Evolutionary conservation across 2,888 invertebrate species (phyloP), one percentile per base, ranked within the genome.

Genomic region (Eulithis testata): DNA sequence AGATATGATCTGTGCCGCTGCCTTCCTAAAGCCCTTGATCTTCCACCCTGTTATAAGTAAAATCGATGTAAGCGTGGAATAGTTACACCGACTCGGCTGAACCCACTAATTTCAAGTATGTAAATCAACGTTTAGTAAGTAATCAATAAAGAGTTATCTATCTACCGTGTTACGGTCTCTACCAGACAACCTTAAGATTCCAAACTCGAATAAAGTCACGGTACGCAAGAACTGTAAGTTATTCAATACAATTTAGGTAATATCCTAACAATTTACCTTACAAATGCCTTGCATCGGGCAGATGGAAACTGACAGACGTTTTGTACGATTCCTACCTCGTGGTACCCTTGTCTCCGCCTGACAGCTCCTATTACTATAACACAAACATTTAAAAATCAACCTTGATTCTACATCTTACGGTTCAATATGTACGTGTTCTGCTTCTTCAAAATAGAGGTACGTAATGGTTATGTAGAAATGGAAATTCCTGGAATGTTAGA

Each of bases 311-410:
- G 49, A 58, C 40, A 49, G 40, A 50, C 40, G 40, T 44, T 37
- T 40, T 50, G 21, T 36, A 36, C 37, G 14, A 37, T 53, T 53
- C 53, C 40, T 51, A 47, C 60, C 36, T 45, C n/a, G n/a, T 31
- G 12, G 36, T 52, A 54, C 60, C 52, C 60, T 50, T 45, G 60
- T 54, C 60, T 60, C 47, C 4, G 5, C 4, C 47, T 54, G 54
- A 61, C 60, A 61, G 54, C 8, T 21, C 21, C 45, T 49, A 54
- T 60, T 54, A 40, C 47, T 50, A 40, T 49, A 6, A 47, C 27
- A 43, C 9, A 8, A 9, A 5, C 45, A 53, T 9, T 43, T 43
- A 11, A 51, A 59, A 59, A 43, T 43, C 9, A n/a, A 31, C 43
- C 36, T 58, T 55, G 5, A 8, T 5, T 40, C 14, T 5, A 43